Conservation (phyloP, 2,113 vertebrate species). For the Collichthys lucidus region DNA sequence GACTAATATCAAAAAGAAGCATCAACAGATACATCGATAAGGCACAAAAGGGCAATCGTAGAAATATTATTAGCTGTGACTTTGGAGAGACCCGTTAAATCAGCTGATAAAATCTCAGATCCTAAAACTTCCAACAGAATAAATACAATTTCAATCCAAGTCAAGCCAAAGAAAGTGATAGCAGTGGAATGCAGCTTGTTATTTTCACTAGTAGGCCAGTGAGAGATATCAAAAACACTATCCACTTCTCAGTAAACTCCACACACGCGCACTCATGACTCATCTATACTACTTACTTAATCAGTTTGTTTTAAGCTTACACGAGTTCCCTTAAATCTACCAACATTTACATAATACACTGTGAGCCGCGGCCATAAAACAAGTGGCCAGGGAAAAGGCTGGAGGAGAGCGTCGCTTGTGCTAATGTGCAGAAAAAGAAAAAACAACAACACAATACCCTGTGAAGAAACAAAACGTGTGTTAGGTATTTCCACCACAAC, state of each 20-base stretch:
- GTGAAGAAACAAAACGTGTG: conserved; percentile 33
- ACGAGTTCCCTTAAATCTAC: conserved; percentile 26
- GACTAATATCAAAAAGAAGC: conserved; percentile 20
- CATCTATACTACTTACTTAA: conserved; percentile 6
- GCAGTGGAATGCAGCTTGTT: conserved; percentile 58
- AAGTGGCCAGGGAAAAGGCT: conserved; percentile 8
- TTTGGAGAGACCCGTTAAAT: conserved; percentile 25
- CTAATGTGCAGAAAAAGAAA: conserved; percentile 49
- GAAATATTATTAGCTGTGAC: conserved; percentile 6
- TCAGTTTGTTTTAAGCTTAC: conserved; percentile 24
- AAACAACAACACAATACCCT: conserved; percentile 37
- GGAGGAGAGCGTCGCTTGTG: conserved; percentile 33
- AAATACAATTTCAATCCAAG: conserved; percentile 66
- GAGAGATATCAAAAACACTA: conserved; percentile 37
- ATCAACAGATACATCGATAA: conserved; percentile 33
- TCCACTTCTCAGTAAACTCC: conserved; percentile 39
- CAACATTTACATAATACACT: conserved; percentile 14
- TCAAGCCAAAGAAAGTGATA: conserved; percentile 35
- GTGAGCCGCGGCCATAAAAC: conserved; percentile 1
- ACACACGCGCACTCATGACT: conserved; percentile 2
- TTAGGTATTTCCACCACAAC: conserved; percentile 20
- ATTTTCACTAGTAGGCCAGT: conserved; percentile 41
- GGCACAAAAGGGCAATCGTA: conserved; percentile 8
- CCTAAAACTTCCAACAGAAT: conserved; percentile 56
- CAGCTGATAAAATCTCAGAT: conserved; percentile 47